Evolutionary conservation across 2,888 invertebrate genomes (phyloP).

Genomic region (Myopa tessellatipennis): DNA sequence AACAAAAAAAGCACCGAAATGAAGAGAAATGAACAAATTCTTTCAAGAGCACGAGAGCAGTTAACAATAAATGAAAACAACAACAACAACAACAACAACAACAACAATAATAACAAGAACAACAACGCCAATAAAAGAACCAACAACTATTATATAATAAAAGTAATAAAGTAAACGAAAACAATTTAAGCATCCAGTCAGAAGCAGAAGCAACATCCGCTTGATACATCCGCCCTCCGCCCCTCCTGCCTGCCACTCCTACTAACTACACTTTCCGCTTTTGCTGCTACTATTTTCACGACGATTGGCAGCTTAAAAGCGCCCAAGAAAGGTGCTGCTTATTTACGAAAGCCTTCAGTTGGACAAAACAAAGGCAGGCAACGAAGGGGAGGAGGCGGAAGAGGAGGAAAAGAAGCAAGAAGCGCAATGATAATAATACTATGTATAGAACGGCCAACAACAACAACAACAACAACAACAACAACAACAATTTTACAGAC

Average conservation of each 20-base stretch:
- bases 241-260: neutral
- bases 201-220: neutral
- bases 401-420: neutral
- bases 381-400: neutral
- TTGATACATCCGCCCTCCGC: neutral
- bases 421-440: neutral
- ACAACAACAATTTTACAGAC: neutral
- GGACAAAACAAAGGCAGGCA: neutral
- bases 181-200: slow-evolving; percentile 38
- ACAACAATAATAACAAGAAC: slow-evolving; percentile 5
- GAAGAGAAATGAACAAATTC: slow-evolving; percentile 2
- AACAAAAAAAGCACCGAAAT: neutral
- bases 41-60: neutral
- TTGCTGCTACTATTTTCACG: neutral
- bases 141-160: neutral
- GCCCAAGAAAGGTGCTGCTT: neutral
- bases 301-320: neutral
- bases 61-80: slow-evolving; percentile 17
- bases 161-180: slow-evolving; percentile 17
- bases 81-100: slow-evolving; percentile 4
- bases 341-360: neutral
- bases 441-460: no score
- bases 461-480: neutral
- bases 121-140: neutral
- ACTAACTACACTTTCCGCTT: neutral